A percentile compares a stretch with the other conserved stretches of the same genome.
These are phyloP conservation scores for Stratiomys singularior DNA, from an alignment of 2,888 invertebrate species.

Conservation along the genomic window DNA sequence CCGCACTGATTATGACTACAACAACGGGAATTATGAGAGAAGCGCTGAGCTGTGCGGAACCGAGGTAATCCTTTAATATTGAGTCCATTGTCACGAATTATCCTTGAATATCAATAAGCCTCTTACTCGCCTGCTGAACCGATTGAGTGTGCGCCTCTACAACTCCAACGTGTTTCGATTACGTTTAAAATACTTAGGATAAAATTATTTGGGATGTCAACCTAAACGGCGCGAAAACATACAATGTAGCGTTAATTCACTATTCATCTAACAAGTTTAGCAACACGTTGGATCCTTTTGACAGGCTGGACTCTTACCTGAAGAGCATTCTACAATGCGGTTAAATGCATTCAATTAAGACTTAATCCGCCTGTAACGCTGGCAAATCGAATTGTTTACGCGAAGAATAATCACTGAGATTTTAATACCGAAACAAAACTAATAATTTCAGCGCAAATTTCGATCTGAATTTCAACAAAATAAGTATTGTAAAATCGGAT, in stretches of 20 bases:
- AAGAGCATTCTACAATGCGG: not conserved
- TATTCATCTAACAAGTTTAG: no score
- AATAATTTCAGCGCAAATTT: not conserved
- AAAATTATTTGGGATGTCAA: not conserved
- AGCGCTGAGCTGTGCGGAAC: not conserved
- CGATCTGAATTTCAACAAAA: no score
- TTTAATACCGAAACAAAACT: not conserved
- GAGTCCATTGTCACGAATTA: constrained; percentile 7
- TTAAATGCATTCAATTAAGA: no score
- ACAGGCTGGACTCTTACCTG: not conserved
- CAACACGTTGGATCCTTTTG: not conserved
- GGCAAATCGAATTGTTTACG: no score
- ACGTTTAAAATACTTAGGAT: no score
- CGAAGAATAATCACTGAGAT: no score
- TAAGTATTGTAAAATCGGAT: not conserved
- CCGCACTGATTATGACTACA: constrained; percentile 9
- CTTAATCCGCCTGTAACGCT: no score
- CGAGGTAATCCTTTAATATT: not conserved
- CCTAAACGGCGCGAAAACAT: not conserved
- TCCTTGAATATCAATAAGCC: not conserved
- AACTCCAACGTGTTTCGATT: no score
- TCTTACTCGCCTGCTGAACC: no score
- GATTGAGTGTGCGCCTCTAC: no score
- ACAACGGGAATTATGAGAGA: constrained; percentile 18
- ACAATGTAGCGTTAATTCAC: no score